A percentile compares a stretch with the other conserved stretches of the same genome.
phyloP scores from a whole-genome alignment of 2,113 vertebrate genomes.

The Sylvia atricapilla region DNA sequence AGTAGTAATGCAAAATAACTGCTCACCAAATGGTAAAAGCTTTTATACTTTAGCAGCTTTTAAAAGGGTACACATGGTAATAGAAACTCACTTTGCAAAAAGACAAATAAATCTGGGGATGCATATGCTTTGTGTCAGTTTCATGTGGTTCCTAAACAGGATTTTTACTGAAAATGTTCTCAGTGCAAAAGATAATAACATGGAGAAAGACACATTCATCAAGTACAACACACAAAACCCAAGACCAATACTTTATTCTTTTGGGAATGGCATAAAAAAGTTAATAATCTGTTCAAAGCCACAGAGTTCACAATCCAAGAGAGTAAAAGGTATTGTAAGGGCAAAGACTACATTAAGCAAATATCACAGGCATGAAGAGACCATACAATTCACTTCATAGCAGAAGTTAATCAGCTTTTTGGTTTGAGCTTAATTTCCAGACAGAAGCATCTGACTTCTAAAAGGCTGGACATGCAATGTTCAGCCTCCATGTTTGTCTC shows the following conservation, averaged over 20 bases:
- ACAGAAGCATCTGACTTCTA: background rate
- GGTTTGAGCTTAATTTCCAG: background rate
- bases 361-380: background rate
- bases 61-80: conserved; percentile 60
- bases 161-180: conserved; percentile 69
- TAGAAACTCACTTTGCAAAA: conserved; percentile 65
- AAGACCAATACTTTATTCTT: conserved; percentile 20
- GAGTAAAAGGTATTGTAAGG: background rate
- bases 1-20: conserved; percentile 53
- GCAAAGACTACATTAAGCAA: background rate
- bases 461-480: background rate
- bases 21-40: conserved; percentile 62
- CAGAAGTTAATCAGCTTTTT: background rate
- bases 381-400: background rate
- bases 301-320: background rate
- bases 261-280: conserved; percentile 17
- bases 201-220: conserved; percentile 51
- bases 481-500: background rate
- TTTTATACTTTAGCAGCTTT: conserved; percentile 59
- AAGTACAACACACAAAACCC: background rate
- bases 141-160: conserved; percentile 64
- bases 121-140: conserved; percentile 60
- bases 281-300: conserved; percentile 38
- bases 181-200: conserved; percentile 38
- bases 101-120: conserved; percentile 66